phyloP scores from a whole-genome alignment of 2,888 invertebrate species.

The Hyposoter didymator region DNA sequence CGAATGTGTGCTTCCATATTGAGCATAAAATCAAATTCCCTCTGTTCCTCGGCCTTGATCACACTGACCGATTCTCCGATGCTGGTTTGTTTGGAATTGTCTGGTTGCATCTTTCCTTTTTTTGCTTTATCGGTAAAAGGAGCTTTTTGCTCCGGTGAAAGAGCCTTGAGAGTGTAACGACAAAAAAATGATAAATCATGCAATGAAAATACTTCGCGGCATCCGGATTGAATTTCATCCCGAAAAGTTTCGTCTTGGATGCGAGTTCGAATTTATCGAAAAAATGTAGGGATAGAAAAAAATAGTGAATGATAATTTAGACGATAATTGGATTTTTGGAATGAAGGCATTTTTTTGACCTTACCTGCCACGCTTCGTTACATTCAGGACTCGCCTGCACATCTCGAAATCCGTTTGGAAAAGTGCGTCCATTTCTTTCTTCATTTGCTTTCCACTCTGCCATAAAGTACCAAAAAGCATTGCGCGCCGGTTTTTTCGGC shows the following conservation, averaged over 20 bases:
- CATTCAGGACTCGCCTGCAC: constrained; percentile 75
- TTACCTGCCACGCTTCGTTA: constrained; percentile 78
- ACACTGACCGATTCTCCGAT: constrained; percentile 74
- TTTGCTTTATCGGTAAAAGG: constrained; percentile 77
- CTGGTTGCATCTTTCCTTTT: constrained; percentile 67
- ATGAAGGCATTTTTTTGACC: constrained; percentile 21
- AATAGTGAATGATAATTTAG: not conserved
- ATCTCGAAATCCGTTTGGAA: constrained; percentile 75
- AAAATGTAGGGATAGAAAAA: not conserved
- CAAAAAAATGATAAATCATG: not conserved
- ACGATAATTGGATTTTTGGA: not conserved
- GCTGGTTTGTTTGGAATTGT: constrained; percentile 75
- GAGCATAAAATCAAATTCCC: constrained; percentile 66
- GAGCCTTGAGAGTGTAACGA: constrained; percentile 66
- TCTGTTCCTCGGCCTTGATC: constrained; percentile 69
- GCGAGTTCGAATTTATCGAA: not conserved
- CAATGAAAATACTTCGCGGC: not conserved
- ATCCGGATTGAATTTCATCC: not conserved
- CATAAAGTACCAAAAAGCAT: constrained; percentile 82
- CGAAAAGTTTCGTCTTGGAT: not conserved
- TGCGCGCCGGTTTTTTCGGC: constrained; percentile 75
- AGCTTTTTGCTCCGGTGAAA: constrained; percentile 70
- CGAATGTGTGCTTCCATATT: constrained; percentile 76
- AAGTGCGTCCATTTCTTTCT: constrained; percentile 74
- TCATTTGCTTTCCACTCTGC: constrained; percentile 75